A percentile compares a stretch with the other conserved stretches of the same genome.
These are phyloP conservation scores for Darevskia nairensis DNA, from an alignment of 2,797 vertebrate genomes.

Conservation along the genomic window DNA sequence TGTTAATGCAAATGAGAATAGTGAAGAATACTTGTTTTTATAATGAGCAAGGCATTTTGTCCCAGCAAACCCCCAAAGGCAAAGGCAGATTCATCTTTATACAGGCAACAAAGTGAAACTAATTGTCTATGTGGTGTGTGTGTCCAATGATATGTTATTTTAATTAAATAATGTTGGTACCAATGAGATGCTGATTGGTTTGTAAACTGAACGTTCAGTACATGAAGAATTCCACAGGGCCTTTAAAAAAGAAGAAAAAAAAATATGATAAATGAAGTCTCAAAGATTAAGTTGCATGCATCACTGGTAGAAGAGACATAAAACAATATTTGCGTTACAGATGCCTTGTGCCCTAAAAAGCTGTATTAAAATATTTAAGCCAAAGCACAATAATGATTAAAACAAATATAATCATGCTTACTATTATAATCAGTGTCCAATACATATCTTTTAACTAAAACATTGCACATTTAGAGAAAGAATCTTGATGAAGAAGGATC, in stretches of 20 bases:
- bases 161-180: constrained; percentile 77
- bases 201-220: constrained; percentile 82
- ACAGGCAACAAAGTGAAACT: constrained; percentile 68
- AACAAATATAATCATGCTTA: constrained; percentile 4
- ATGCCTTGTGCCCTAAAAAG: constrained; percentile 28
- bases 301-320: constrained; percentile 58
- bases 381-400: constrained; percentile 11
- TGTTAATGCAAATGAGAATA: constrained; percentile 36
- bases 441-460: neutral
- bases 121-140: constrained; percentile 62
- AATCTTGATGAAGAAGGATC: neutral
- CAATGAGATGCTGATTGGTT: constrained; percentile 79
- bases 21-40: constrained; percentile 20
- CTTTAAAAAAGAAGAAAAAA: constrained; percentile 75
- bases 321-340: constrained; percentile 10
- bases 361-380: neutral
- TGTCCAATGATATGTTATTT: constrained; percentile 68
- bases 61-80: constrained; percentile 22
- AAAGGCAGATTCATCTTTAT: constrained; percentile 59
- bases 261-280: constrained; percentile 63
- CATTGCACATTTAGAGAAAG: neutral
- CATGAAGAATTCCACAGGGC: constrained; percentile 82
- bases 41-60: constrained; percentile 38
- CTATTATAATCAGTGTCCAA: neutral
- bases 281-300: constrained; percentile 50